Percentiles rank a stretch among this genome's conserved stretches.
Evolutionary conservation across 2,113 vertebrate genomes (phyloP).

Genomic region (Neogale vison): DNA sequence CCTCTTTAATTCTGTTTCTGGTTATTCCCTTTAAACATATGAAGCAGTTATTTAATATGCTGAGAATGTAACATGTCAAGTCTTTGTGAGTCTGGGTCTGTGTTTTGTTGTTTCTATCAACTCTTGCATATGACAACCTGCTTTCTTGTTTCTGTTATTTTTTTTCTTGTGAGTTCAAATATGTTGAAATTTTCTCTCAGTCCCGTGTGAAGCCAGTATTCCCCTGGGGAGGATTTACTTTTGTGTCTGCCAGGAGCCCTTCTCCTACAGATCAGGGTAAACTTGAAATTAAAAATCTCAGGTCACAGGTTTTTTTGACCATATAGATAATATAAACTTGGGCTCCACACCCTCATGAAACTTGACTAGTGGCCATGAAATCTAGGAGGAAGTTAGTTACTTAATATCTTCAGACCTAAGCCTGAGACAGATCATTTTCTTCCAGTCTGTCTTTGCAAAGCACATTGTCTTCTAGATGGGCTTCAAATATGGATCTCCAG

Average conservation of each 20-base stretch:
- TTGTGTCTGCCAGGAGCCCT: background rate
- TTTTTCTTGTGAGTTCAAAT: background rate
- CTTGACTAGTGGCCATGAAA: background rate
- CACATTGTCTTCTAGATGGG: background rate
- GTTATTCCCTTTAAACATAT: background rate
- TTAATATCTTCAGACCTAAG: constrained; percentile 35
- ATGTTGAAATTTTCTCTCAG: constrained; percentile 11
- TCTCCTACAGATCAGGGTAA: background rate
- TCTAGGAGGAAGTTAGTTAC: background rate
- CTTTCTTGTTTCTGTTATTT: background rate
- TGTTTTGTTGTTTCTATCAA: constrained; percentile 16
- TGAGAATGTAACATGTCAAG: background rate
- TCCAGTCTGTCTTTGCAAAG: background rate
- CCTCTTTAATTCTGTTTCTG: background rate
- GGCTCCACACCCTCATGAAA: background rate
- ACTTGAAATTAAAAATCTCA: constrained; percentile 39
- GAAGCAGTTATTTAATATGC: constrained; percentile 10
- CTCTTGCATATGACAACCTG: background rate
- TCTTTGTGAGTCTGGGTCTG: background rate
- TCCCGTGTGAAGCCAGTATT: background rate
- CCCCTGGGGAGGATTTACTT: background rate
- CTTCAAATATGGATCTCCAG: background rate
- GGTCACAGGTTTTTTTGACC: background rate
- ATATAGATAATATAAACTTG: background rate
- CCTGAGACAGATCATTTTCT: constrained; percentile 2